Percentiles rank a stretch among this genome's conserved stretches.
Conservation (phyloP, 1,140 invertebrate genomes). For the Hylaeus volcanicus region DNA sequence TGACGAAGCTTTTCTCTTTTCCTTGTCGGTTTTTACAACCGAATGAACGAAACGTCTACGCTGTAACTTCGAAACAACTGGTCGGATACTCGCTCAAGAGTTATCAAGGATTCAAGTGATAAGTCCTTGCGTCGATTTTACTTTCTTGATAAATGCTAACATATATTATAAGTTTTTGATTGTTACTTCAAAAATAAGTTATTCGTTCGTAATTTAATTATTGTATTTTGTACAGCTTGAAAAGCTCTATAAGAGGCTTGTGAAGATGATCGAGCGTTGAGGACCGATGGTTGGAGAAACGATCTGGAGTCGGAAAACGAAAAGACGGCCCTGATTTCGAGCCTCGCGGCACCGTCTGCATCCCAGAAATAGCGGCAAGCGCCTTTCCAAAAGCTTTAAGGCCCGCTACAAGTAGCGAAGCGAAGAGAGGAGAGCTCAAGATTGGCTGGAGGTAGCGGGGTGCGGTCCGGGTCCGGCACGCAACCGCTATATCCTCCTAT, state of each 20-base stretch:
- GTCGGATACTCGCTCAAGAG: not conserved
- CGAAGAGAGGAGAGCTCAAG: slow-evolving; percentile 21
- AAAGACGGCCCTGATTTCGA: slow-evolving; percentile 34
- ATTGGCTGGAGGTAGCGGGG: slow-evolving; percentile 65
- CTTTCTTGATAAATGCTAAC: too few species aligned
- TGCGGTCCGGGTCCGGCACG: slow-evolving; percentile 59
- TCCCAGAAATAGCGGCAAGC: slow-evolving; percentile 67
- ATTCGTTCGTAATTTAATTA: too few species aligned
- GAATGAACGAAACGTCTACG: not conserved
- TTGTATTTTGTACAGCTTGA: too few species aligned
- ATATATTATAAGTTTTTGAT: too few species aligned
- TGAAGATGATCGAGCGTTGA: too few species aligned
- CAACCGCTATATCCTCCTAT: slow-evolving; percentile 78
- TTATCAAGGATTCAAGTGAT: slow-evolving; percentile 43
- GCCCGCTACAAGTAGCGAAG: slow-evolving; percentile 32
- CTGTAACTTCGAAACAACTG: not conserved
- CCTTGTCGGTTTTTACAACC: not conserved
- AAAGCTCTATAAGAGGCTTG: too few species aligned
- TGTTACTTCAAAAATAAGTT: too few species aligned
- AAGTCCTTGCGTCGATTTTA: slow-evolving; percentile 39
- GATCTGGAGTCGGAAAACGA: slow-evolving; percentile 20
- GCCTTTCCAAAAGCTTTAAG: slow-evolving; percentile 59
- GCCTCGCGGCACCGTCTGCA: slow-evolving; percentile 23
- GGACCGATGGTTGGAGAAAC: not conserved
- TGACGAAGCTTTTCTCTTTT: too few species aligned